phyloP scores from a whole-genome alignment of 2,888 invertebrate genomes.

The Napeogenes sylphis region DNA sequence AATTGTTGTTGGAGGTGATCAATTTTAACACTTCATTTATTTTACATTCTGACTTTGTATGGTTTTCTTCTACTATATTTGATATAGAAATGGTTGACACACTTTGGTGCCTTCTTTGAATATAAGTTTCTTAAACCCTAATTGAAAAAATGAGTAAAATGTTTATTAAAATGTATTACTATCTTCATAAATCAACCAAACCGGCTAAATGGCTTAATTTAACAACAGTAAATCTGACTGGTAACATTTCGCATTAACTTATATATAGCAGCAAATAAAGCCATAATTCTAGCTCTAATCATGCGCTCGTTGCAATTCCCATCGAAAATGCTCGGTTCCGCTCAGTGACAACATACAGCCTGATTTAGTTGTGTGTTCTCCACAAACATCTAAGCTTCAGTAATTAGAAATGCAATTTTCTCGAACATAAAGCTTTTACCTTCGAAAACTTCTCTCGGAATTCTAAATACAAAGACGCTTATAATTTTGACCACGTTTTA shows the following conservation, averaged over 20 bases:
- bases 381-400: conserved; percentile 3
- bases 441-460: conserved; percentile 9
- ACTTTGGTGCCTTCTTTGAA: too few species aligned
- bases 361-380: background rate
- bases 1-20: conserved; percentile 44
- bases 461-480: conserved; percentile 11
- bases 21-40: conserved; percentile 37
- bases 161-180: too few species aligned
- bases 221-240: conserved; percentile 5
- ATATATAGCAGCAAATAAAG: conserved; percentile 4
- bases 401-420: conserved; percentile 17
- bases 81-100: background rate
- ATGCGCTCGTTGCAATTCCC: conserved; percentile 7
- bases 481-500: conserved; percentile 28
- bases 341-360: conserved; percentile 9
- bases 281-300: conserved; percentile 11
- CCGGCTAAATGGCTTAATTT: conserved; percentile 3
- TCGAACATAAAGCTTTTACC: conserved; percentile 4
- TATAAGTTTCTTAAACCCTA: too few species aligned
- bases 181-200: background rate
- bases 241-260: conserved; percentile 4
- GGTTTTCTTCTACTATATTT: background rate
- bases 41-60: conserved; percentile 16
- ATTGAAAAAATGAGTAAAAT: too few species aligned
- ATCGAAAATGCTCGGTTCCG: conserved; percentile 5